These are phyloP conservation scores for Gerris lacustris DNA, from an alignment of 2,888 invertebrate genomes.

Conservation along the genomic window DNA sequence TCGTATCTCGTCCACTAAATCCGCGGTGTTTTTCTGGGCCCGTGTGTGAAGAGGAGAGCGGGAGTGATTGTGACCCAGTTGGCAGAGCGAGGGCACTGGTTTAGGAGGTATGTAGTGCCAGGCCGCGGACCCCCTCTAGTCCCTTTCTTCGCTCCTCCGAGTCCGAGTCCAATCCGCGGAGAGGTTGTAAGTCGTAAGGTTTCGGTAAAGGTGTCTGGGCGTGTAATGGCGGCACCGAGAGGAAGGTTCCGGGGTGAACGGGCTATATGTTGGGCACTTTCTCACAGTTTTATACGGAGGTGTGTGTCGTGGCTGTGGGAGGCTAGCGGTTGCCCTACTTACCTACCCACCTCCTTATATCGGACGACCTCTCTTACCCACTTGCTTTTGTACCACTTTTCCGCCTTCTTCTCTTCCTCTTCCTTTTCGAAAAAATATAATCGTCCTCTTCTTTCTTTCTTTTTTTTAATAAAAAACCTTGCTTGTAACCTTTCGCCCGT, in stretches of 20 bases:
- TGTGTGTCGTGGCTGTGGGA: not conserved
- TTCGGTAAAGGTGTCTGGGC: not conserved
- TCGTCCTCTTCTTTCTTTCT: not conserved
- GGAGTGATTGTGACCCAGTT: not conserved
- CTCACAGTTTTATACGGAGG: not conserved
- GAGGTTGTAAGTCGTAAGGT: no score
- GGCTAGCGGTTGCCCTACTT: conserved; percentile 5
- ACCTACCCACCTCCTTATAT: conserved; percentile 5
- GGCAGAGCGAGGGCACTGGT: not conserved
- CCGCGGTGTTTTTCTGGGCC: not conserved
- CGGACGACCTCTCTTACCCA: no score
- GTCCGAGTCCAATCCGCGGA: no score
- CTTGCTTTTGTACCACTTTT: not conserved
- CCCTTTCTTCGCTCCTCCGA: not conserved
- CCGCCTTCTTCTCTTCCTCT: conserved; percentile 3
- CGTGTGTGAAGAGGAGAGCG: not conserved
- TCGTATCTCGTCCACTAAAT: not conserved
- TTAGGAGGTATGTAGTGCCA: conserved; percentile 3
- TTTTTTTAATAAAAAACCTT: not conserved
- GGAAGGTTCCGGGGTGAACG: conserved; percentile 2
- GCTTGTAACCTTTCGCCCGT: not conserved
- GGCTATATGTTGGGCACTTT: conserved; percentile 5
- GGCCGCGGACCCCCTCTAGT: not conserved
- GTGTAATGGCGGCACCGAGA: not conserved
- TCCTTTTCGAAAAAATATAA: not conserved